Conservation (phyloP, 2,888 invertebrate species). For the Athrips mouffetella region DNA sequence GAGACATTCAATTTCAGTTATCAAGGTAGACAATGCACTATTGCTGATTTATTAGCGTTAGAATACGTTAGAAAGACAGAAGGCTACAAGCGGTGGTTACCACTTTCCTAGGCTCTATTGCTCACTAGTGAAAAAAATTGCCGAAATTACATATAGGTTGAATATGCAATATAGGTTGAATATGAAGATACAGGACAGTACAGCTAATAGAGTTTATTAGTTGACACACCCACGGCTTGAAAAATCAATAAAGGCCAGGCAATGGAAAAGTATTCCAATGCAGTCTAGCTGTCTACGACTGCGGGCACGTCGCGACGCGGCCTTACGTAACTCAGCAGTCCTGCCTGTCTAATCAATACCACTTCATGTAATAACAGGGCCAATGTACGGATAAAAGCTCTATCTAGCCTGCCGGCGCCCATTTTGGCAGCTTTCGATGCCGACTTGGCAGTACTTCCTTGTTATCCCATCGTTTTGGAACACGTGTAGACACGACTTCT, state of each 20-base stretch:
- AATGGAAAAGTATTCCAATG: constrained; percentile 30
- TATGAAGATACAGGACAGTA: not conserved
- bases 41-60: too few relatives aligned
- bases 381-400: constrained; percentile 55
- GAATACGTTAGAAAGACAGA: too few relatives aligned
- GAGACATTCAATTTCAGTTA: too few relatives aligned
- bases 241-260: constrained; percentile 14
- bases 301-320: constrained; percentile 50
- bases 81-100: too few relatives aligned
- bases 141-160: too few relatives aligned
- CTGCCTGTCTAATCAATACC: constrained; percentile 71
- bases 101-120: too few relatives aligned
- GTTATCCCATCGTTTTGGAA: constrained; percentile 17
- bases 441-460: constrained; percentile 12
- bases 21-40: too few relatives aligned
- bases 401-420: constrained; percentile 45
- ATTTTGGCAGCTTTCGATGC: constrained; percentile 40
- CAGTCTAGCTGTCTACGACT: constrained; percentile 50
- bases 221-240: constrained; percentile 5
- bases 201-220: too few relatives aligned
- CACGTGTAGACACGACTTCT: constrained; percentile 20
- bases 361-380: constrained; percentile 58
- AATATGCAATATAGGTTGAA: not conserved
- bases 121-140: too few relatives aligned
- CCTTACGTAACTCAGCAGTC: constrained; percentile 66